phyloP scores from a whole-genome alignment of 2,797 vertebrate genomes.

The Corythornis leucogaster region DNA sequence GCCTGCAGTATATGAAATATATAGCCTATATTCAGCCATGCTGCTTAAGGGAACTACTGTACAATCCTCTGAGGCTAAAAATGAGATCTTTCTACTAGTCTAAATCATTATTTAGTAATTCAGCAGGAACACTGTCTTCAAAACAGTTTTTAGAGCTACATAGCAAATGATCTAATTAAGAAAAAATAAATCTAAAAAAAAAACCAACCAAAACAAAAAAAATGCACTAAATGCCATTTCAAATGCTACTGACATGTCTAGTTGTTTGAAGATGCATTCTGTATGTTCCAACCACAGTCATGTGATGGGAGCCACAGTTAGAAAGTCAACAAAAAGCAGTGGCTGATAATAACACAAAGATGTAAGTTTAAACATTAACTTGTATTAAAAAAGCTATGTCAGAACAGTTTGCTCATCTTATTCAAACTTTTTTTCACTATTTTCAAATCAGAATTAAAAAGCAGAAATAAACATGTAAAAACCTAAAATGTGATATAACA shows the following conservation, averaged over 20 bases:
- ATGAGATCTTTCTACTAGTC: neutral
- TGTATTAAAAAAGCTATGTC: rapidly evolving
- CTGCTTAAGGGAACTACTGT: conserved; percentile 4
- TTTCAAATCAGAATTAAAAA: neutral
- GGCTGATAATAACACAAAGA: neutral
- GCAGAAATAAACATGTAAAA: neutral
- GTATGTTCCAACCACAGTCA: neutral
- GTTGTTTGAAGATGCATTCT: neutral
- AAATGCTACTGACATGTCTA: conserved; percentile 18
- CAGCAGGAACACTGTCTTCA: neutral
- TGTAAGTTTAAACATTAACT: neutral
- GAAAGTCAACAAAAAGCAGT: neutral
- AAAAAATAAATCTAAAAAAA: neutral
- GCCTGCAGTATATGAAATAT: conserved; percentile 63
- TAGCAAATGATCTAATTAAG: conserved; percentile 35
- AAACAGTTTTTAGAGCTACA: conserved; percentile 9
- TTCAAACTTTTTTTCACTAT: neutral
- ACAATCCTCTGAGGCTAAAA: conserved; percentile 34
- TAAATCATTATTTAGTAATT: conserved; percentile 42
- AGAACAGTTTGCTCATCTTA: neutral
- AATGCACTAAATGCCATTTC: neutral
- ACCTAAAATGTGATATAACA: neutral
- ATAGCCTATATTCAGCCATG: conserved; percentile 44
- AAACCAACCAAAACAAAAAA: neutral
- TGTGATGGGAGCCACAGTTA: neutral